Percentiles rank a stretch among this genome's conserved stretches.
Conservation (phyloP, 2,888 invertebrate species). For the Tachystola acroxantha region DNA sequence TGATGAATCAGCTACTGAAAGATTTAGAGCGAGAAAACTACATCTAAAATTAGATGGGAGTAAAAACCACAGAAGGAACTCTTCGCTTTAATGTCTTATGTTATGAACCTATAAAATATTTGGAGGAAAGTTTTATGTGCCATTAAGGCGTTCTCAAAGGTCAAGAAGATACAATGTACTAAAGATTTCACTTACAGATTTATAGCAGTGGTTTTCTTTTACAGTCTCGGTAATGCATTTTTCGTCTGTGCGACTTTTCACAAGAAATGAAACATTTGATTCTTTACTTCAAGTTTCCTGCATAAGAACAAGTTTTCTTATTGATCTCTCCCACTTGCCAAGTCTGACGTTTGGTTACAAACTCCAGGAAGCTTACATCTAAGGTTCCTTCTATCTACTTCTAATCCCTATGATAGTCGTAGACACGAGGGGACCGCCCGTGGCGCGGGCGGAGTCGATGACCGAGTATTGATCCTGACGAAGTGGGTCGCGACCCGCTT, state of each 20-base stretch:
- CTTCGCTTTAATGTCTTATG: too few relatives aligned
- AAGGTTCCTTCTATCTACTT: conserved; percentile 5
- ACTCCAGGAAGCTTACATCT: too few relatives aligned
- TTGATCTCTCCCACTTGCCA: too few relatives aligned
- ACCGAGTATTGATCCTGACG: conserved; percentile 73
- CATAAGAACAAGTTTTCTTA: too few relatives aligned
- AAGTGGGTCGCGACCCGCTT: conserved; percentile 74
- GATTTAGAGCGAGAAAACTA: background rate
- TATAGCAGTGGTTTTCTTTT: background rate
- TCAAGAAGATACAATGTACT: background rate
- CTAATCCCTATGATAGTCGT: conserved; percentile 20
- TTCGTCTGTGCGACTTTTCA: too few relatives aligned
- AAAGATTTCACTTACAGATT: background rate
- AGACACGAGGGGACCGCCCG: conserved; percentile 36
- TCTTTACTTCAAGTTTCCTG: too few relatives aligned
- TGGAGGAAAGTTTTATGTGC: background rate
- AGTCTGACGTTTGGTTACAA: too few relatives aligned
- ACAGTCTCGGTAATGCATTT: too few relatives aligned
- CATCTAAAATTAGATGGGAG: background rate
- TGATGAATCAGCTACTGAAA: background rate
- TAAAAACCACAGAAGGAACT: background rate
- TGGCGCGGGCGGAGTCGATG: conserved; percentile 66
- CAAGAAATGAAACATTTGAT: too few relatives aligned
- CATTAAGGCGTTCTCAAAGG: background rate
- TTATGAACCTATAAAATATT: background rate